phyloP scores from a whole-genome alignment of 2,113 vertebrate species.

The Desmodus rotundus region DNA sequence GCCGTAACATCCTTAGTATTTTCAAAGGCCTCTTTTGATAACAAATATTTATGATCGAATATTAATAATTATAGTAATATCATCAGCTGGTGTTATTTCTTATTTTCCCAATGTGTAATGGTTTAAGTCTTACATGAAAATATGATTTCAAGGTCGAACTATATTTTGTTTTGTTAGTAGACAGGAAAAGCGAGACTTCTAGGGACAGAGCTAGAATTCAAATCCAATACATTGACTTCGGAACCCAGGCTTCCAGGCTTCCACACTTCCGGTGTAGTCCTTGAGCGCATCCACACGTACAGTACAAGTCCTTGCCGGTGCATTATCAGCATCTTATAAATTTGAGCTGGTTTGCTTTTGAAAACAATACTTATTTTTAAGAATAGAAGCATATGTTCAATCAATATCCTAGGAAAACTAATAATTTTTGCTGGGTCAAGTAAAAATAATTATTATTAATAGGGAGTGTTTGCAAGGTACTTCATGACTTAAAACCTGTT shows the following conservation, averaged over 20 bases:
- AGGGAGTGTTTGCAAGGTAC: not conserved
- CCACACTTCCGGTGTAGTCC: rapidly evolving
- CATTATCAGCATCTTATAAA: not conserved
- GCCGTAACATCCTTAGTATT: not conserved
- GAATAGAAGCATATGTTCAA: not conserved
- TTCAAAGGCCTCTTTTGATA: not conserved
- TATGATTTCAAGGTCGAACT: not conserved
- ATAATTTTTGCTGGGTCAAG: not conserved
- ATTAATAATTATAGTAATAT: not conserved
- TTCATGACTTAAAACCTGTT: not conserved
- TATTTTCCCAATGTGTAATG: not conserved
- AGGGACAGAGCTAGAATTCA: not conserved
- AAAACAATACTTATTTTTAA: not conserved
- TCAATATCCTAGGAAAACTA: not conserved
- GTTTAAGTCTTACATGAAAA: not conserved
- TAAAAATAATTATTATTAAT: not conserved
- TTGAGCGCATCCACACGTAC: not conserved
- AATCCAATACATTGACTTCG: not conserved
- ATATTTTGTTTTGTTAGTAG: not conserved
- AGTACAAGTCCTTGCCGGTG: not conserved
- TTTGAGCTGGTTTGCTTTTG: slow-evolving; percentile 32
- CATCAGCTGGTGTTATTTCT: not conserved
- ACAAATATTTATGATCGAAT: not conserved
- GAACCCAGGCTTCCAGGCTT: not conserved
- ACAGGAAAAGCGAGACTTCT: not conserved